Evolutionary conservation across 2,888 invertebrate genomes (phyloP).

Genomic region (Mycogona germanica): DNA sequence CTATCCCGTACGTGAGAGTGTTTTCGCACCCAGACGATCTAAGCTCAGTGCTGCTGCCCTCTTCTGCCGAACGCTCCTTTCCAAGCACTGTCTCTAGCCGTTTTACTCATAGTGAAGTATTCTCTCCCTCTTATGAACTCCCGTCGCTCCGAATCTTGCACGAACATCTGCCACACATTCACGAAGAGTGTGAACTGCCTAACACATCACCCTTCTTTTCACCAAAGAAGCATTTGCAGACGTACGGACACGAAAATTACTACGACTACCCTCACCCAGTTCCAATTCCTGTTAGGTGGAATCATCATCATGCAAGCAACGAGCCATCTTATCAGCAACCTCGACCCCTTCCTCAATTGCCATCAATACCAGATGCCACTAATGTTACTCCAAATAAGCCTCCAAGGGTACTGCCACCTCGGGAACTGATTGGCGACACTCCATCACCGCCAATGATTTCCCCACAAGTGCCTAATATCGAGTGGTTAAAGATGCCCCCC

Average conservation of each 20-base stretch:
- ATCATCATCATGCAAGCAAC: too few species aligned
- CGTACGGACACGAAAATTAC: slow-evolving; percentile 14
- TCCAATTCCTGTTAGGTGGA: slow-evolving; percentile 13
- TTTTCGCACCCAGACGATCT: slow-evolving; percentile 43
- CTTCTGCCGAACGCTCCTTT: slow-evolving; percentile 60
- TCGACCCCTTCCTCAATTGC: slow-evolving; percentile 1
- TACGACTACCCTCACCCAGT: slow-evolving; percentile 18
- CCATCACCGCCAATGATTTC: slow-evolving; percentile 11
- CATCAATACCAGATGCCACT: background rate
- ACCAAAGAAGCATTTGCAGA: slow-evolving; percentile 8
- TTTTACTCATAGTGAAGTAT: slow-evolving; percentile 23
- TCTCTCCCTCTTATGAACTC: slow-evolving; percentile 42
- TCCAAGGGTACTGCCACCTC: too few species aligned
- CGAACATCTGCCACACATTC: slow-evolving; percentile 30
- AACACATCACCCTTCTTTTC: background rate
- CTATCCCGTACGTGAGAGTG: slow-evolving; percentile 22
- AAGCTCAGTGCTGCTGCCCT: slow-evolving; percentile 70
- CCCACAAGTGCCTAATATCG: slow-evolving; percentile 13
- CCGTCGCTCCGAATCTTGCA: slow-evolving; percentile 57
- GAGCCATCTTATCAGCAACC: too few species aligned
- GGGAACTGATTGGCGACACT: background rate
- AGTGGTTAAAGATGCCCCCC: slow-evolving; percentile 12
- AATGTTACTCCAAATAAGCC: slow-evolving; percentile 14
- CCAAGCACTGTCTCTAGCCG: slow-evolving; percentile 42
- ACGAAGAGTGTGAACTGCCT: slow-evolving; percentile 16